Evolutionary conservation across 2,113 vertebrate genomes (phyloP).

Genomic region (Sander vitreus): DNA sequence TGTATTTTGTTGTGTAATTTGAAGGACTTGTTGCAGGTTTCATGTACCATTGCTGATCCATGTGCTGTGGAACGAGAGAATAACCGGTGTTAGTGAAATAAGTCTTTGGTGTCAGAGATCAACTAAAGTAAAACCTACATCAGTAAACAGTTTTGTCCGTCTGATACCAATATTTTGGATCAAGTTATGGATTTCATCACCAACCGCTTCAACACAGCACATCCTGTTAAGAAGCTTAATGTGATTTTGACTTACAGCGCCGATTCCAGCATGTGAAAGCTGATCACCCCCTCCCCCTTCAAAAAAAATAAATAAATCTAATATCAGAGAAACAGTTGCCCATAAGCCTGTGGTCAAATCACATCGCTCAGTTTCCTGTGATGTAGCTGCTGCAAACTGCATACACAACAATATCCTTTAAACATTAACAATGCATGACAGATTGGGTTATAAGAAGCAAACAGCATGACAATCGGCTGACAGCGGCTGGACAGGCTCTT

Average conservation of each 20-base stretch:
- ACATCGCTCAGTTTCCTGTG: conserved; percentile 21
- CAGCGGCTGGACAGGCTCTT: conserved; percentile 44
- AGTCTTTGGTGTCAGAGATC: conserved; percentile 14
- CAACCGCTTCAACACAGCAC: background rate
- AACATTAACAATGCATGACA: conserved; percentile 66
- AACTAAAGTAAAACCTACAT: background rate
- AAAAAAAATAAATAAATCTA: background rate
- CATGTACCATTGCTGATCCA: background rate
- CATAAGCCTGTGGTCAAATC: conserved; percentile 28
- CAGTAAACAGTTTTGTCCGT: conserved; percentile 6
- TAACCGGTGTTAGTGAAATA: conserved; percentile 7
- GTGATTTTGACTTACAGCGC: background rate
- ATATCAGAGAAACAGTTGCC: conserved; percentile 15
- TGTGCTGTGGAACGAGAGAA: background rate
- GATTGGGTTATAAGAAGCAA: conserved; percentile 54
- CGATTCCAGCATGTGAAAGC: conserved; percentile 6
- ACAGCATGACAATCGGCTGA: conserved; percentile 63
- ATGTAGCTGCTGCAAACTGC: conserved; percentile 41
- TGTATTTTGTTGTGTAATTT: background rate
- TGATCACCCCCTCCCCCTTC: background rate
- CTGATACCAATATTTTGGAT: background rate
- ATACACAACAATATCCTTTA: conserved; percentile 26
- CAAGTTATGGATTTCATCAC: conserved; percentile 2
- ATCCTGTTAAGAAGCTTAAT: conserved; percentile 39
- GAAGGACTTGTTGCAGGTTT: background rate